phyloP scores from a whole-genome alignment of 2,113 vertebrate genomes.

The Andinoacara biseriatus region DNA sequence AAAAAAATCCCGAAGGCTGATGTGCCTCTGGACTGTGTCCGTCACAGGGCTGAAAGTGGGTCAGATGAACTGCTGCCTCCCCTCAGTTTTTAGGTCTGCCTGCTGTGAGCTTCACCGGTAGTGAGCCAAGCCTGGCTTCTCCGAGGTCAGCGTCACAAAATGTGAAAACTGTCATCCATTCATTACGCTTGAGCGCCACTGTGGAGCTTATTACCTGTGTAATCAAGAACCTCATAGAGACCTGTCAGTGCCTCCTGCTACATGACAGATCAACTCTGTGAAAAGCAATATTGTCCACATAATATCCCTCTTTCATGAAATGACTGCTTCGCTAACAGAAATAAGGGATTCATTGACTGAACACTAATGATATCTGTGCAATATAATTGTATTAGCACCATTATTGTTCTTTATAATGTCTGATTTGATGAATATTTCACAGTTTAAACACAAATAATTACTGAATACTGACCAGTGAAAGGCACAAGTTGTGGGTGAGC shows the following conservation, averaged over 20 bases:
- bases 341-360: not conserved
- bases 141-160: constrained; percentile 42
- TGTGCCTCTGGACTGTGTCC: not conserved
- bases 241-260: constrained; percentile 41
- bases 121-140: constrained; percentile 8
- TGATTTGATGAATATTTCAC: constrained; percentile 1
- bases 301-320: constrained; percentile 36
- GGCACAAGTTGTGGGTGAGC: not conserved
- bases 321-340: constrained; percentile 20
- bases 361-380: constrained; percentile 12
- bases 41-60: constrained; percentile 49
- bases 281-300: constrained; percentile 42
- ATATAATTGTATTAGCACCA: constrained; percentile 8
- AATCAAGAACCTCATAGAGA: constrained; percentile 53
- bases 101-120: not conserved
- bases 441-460: constrained; percentile 1
- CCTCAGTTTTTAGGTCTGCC: not conserved
- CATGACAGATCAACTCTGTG: constrained; percentile 54
- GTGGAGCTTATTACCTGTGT: constrained; percentile 57
- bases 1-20: constrained; percentile 4
- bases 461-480: not conserved
- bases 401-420: not conserved
- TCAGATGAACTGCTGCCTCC: constrained; percentile 23
- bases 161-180: constrained; percentile 60
- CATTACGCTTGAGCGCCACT: constrained; percentile 43